phyloP scores from a whole-genome alignment of 2,797 vertebrate genomes.

The Lateolabrax maculatus region DNA sequence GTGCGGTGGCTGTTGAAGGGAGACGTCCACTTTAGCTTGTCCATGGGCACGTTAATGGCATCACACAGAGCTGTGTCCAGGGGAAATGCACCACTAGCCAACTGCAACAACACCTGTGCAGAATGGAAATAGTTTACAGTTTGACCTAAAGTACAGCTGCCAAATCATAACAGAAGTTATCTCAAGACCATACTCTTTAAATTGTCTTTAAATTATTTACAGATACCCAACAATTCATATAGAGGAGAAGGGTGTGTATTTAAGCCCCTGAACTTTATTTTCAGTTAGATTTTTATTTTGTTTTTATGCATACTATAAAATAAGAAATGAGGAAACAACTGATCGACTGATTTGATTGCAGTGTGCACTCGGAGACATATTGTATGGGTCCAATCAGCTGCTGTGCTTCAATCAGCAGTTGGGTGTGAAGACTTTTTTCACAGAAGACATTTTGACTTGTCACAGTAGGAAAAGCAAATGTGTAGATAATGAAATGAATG shows the following conservation, averaged over 20 bases:
- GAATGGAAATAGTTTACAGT: not conserved
- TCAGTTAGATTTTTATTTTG: too few species aligned
- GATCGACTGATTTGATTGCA: slow-evolving; percentile 11
- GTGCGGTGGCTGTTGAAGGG: slow-evolving; percentile 92
- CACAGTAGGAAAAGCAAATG: too few species aligned
- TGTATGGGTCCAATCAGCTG: slow-evolving; percentile 20
- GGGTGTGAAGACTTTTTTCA: too few species aligned
- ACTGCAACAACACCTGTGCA: slow-evolving; percentile 91
- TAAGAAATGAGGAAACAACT: not conserved
- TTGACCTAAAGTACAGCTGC: not conserved
- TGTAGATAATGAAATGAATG: too few species aligned
- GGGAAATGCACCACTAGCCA: slow-evolving; percentile 93
- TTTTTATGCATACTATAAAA: not conserved
- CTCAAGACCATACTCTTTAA: too few species aligned
- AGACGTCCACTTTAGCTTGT: slow-evolving; percentile 96
- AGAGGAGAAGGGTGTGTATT: not conserved
- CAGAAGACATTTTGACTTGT: too few species aligned
- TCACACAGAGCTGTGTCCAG: slow-evolving; percentile 89
- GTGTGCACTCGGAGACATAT: not conserved
- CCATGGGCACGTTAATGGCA: slow-evolving; percentile 91
- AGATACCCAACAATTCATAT: too few species aligned
- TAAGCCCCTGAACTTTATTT: not conserved
- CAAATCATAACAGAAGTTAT: too few species aligned
- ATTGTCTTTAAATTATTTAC: too few species aligned
- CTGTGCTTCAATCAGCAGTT: slow-evolving; percentile 22